Evolutionary conservation across 2,113 vertebrate species (phyloP), one percentile per base, ranked within the genome.

Genomic region (Micromys minutus): DNA sequence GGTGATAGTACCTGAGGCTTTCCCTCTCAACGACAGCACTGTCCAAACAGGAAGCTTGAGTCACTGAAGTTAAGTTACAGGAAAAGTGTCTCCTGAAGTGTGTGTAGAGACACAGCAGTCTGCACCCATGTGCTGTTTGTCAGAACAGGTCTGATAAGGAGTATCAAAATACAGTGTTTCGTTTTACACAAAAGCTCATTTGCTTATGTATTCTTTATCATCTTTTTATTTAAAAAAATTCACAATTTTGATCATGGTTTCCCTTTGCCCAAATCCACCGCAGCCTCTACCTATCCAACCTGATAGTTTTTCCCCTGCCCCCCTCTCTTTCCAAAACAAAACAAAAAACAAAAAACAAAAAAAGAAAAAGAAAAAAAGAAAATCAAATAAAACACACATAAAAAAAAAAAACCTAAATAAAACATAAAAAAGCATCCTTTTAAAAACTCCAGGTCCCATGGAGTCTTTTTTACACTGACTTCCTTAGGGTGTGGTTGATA

Each of bases 21-120:
- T 94, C n/a, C 61, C 96, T n/a, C 92, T 97, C 88, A 91, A 87
- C 57, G 76, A 39, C 77, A 71, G 89, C 50, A 84, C 92, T 83
- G 34, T 50, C 55, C 22, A 75, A 79, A 91, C 72, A 0, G 87
- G 72, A 90, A 89, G 93, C 0, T 55, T 15, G 21, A 89, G 84
- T 63, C 63, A 94, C 75, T 92, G 93, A 94, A 97, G 95, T n/a
- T 83, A 90, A 39, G 84, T 34, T 45, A 26, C 17, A 87, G 95
- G 96, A 39, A 85, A 95, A 24, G 52, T 59, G 65, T 92, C 79
- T 97, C 50, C 75, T 87, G 76, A 95, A 91, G 94, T 61, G 63
- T 36, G 71, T 84, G 88, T 24, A 13, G 63, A 63, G n/a, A 65
- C 10, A 57, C 5, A 52, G 45, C 22, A 91, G 79, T 91, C 87